Evolutionary conservation across 53 echinoderm and acorn worm genomes (phyloP).

Genomic region (Echinometra lucunter): DNA sequence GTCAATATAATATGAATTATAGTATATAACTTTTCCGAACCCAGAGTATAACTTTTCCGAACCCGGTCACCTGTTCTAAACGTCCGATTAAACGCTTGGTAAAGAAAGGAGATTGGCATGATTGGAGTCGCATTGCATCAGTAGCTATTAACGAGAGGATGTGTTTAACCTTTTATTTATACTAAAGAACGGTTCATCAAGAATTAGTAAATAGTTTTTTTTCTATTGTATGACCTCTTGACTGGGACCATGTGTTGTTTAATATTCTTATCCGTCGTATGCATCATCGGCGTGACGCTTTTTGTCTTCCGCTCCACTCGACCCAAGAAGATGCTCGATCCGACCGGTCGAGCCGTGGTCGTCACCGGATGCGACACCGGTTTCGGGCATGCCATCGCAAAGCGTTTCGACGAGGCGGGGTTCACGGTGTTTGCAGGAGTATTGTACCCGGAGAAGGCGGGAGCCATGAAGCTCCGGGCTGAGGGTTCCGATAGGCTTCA

Average conservation of each 20-base stretch:
- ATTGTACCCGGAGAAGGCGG: constrained; percentile 76
- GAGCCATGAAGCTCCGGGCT: constrained; percentile 76
- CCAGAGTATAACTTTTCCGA: no score
- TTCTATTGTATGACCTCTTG: neutral
- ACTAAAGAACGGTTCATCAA: no score
- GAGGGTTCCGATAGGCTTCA: constrained; percentile 73
- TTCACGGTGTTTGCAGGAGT: constrained; percentile 90
- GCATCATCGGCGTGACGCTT: constrained; percentile 17
- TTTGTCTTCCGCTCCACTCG: constrained; percentile 65
- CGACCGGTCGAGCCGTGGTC: constrained; percentile 82
- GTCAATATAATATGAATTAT: neutral
- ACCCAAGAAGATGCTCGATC: constrained; percentile 73
- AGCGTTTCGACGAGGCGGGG: constrained; percentile 80
- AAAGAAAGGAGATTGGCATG: no score
- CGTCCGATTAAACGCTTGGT: no score
- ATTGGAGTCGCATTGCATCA: no score
- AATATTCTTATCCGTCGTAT: constrained; percentile 12
- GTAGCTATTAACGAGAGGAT: no score
- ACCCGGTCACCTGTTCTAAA: no score
- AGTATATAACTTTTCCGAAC: neutral
- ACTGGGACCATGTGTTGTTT: constrained; percentile 53
- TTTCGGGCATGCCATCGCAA: constrained; percentile 86
- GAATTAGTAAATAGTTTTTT: no score
- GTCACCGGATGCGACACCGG: constrained; percentile 94
- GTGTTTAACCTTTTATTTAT: no score